Evolutionary conservation across 2,888 invertebrate genomes (phyloP), one percentile per base, ranked within the genome.

Genomic region (Coremacera marginata): DNA sequence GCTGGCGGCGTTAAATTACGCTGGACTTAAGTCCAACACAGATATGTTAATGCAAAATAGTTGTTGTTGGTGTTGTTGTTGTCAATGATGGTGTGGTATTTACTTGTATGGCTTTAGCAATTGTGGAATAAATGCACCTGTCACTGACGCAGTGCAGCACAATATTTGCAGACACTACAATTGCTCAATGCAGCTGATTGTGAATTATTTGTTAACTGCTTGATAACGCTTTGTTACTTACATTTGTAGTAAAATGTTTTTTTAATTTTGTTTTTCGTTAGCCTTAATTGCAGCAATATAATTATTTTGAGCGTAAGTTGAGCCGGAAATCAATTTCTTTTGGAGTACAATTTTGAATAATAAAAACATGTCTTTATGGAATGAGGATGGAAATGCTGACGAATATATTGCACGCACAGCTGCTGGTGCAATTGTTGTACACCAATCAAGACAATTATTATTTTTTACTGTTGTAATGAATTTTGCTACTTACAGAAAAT

Each of bases 11-110:
- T 65, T 65, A n/a, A 65, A 65, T 65, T 65, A 37, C 65, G 37
- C 60, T 25, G 22, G 9, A 27, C 31, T 65, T 31, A 65, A 37
- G 31, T 31, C 34, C 27, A 60, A 44, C 44, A 65, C 31, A 65
- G 34, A n/a, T n/a, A 34, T 65, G 34, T n/a, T 65, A 27, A 27
- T 63, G 62, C 27, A 31, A 9, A 25, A 34, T 34, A n/a, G 68
- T 68, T 65, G 65, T 65, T 31, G 65, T 65, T 65, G 16, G 4
- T 22, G 57, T 68, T 44, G 68, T 68, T 27, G 52, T 52, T 52
- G 70, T 52, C 16, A 51, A 16, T 51, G 68, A 16, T 68, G 49
- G 44, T 37, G 34, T n/a, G 27, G 67, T 44, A 51, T 34, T 27
- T 68, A 27, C 51, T 55, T 52, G 25, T 70, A 55, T 31, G 31